phyloP scores from a whole-genome alignment of 1,140 invertebrate species.

The Cecropterus lyciades region DNA sequence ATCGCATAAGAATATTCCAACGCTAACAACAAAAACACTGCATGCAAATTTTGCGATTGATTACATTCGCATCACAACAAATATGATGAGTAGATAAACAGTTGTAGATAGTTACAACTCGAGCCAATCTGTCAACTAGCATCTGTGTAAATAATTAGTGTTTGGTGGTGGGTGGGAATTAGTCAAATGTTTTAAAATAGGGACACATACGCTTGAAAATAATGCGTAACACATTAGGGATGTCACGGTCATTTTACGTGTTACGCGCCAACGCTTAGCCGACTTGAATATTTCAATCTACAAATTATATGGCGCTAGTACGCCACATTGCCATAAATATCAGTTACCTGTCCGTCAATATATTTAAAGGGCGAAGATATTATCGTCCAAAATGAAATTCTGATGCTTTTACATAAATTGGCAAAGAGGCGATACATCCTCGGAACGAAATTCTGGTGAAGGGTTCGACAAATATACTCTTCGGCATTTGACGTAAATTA shows the following conservation, averaged over 20 bases:
- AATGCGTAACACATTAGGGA: slow-evolving; percentile 30
- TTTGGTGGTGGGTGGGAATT: slow-evolving; percentile 55
- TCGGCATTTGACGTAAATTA: slow-evolving; percentile 28
- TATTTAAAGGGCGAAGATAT: too few species aligned
- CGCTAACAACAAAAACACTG: too few species aligned
- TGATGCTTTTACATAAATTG: slow-evolving; percentile 15
- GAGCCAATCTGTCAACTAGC: slow-evolving; percentile 55
- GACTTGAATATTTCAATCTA: slow-evolving; percentile 17
- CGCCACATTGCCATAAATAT: not conserved
- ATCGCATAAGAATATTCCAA: not conserved
- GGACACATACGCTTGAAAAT: slow-evolving; percentile 43
- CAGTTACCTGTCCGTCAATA: slow-evolving; percentile 9
- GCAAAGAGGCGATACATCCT: slow-evolving; percentile 6
- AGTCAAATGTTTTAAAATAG: slow-evolving; percentile 62
- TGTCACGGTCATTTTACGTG: slow-evolving; percentile 41
- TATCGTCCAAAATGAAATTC: not conserved
- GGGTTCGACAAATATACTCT: slow-evolving; percentile 25
- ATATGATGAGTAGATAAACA: slow-evolving; percentile 37
- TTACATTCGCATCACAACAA: slow-evolving; percentile 38
- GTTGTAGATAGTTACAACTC: slow-evolving; percentile 42
- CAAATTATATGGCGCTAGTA: slow-evolving; percentile 18
- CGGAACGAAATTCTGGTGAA: slow-evolving; percentile 2
- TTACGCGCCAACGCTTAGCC: slow-evolving; percentile 4
- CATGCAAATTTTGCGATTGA: not conserved
- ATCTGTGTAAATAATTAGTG: slow-evolving; percentile 59